phyloP scores from a whole-genome alignment of 2,888 invertebrate genomes.

The Orthonychiurus folsomi region DNA sequence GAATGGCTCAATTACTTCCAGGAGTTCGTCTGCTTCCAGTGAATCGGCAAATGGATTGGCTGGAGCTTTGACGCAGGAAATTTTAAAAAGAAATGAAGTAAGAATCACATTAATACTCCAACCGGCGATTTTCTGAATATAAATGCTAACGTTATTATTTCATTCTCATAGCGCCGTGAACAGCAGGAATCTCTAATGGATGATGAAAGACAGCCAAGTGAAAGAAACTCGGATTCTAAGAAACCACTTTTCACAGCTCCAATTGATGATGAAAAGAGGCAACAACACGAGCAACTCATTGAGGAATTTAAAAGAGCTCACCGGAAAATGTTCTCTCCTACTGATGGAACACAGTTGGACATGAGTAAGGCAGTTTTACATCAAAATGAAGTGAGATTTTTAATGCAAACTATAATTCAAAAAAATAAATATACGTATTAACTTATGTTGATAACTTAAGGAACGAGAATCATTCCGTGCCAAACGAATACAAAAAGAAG shows the following conservation, averaged over 20 bases:
- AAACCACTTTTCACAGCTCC: constrained; percentile 34
- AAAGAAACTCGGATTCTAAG: constrained; percentile 34
- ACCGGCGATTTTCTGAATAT: no score
- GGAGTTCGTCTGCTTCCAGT: constrained; percentile 20
- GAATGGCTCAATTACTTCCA: constrained; percentile 21
- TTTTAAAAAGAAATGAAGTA: constrained; percentile 60
- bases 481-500: constrained; percentile 39
- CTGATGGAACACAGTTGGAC: constrained; percentile 12
- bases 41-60: constrained; percentile 50
- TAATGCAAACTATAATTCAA: not conserved
- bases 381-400: constrained; percentile 1
- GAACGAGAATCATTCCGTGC: constrained; percentile 24
- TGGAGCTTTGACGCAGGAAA: constrained; percentile 61
- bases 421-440: not conserved
- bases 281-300: constrained; percentile 64
- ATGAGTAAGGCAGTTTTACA: not conserved
- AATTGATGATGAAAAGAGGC: constrained; percentile 55
- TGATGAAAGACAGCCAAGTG: not conserved
- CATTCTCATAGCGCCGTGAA: constrained; percentile 38
- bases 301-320: constrained; percentile 83
- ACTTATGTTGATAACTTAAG: not conserved
- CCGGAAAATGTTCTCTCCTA: constrained; percentile 64
- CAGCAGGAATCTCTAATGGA: constrained; percentile 2
- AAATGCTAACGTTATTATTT: no score
- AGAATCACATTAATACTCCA: no score